These are phyloP conservation scores for Drosophila cognata DNA, from an alignment of 2,888 invertebrate species.

Conservation along the genomic window DNA sequence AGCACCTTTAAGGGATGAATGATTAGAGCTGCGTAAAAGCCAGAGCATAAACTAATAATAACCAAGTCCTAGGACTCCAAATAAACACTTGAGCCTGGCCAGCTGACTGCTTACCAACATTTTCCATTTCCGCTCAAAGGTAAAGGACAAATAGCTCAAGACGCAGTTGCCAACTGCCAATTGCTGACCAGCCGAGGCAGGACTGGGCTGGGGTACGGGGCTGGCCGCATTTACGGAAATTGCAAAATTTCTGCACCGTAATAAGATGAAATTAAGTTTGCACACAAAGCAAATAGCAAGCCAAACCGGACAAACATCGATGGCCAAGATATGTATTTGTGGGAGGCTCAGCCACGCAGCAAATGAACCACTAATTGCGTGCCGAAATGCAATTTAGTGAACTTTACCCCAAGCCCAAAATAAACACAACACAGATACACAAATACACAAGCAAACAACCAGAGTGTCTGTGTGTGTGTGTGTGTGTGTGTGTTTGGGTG, in stretches of 20 bases:
- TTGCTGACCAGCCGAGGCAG: constrained; percentile 41
- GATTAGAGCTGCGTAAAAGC: background rate
- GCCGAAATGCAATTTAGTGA: constrained; percentile 84
- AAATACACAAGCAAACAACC: constrained; percentile 22
- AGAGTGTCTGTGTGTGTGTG: background rate
- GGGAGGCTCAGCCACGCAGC: constrained; percentile 68
- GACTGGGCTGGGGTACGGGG: background rate
- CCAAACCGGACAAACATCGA: constrained; percentile 44
- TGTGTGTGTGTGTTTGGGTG: background rate
- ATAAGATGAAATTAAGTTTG: constrained; percentile 79
- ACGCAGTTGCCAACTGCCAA: constrained; percentile 32
- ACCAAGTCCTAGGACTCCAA: constrained; percentile 49
- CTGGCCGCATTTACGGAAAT: constrained; percentile 65
- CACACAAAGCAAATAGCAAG: constrained; percentile 61
- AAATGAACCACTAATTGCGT: constrained; percentile 84
- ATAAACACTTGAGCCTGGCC: constrained; percentile 56
- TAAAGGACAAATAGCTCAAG: constrained; percentile 32
- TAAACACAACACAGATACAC: constrained; percentile 24
- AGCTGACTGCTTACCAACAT: constrained; percentile 42
- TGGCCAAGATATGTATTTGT: constrained; percentile 27
- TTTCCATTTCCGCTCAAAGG: constrained; percentile 70
- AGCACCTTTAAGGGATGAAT: background rate
- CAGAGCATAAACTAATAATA: constrained; percentile 36
- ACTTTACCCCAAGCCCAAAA: constrained; percentile 65
- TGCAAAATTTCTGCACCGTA: constrained; percentile 80